Evolutionary conservation across 2,113 vertebrate genomes (phyloP).

Genomic region (Emydocephalus ijimae): DNA sequence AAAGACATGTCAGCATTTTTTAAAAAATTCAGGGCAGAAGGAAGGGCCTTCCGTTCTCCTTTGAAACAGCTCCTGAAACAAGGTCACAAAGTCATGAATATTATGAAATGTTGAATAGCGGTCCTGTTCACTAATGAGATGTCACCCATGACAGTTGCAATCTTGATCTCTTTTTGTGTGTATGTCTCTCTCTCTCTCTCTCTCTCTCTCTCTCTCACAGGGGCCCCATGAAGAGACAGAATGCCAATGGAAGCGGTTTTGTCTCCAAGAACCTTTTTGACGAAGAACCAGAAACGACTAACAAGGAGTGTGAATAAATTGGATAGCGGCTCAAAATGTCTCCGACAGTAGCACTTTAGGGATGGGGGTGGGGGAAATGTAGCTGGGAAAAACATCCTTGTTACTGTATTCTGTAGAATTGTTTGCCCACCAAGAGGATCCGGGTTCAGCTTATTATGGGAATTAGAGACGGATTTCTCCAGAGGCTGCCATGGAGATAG

Average conservation of each 20-base stretch:
- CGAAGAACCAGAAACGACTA: conserved; percentile 7
- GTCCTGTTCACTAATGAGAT: background rate
- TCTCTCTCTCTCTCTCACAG: conserved; percentile 33
- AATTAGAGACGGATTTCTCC: background rate
- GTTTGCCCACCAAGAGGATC: conserved; percentile 3
- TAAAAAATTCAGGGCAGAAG: background rate
- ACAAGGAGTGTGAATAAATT: background rate
- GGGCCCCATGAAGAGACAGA: conserved; percentile 30
- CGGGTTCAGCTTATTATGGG: background rate
- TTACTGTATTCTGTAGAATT: background rate
- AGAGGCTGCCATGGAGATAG: background rate
- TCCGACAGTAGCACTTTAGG: background rate
- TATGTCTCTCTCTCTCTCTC: background rate
- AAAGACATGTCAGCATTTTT: background rate
- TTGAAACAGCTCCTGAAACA: background rate
- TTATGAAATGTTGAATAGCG: background rate
- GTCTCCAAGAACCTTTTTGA: conserved; percentile 3
- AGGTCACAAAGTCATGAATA: background rate
- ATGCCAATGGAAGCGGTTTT: conserved; percentile 32
- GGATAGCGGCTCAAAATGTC: background rate
- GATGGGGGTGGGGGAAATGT: background rate
- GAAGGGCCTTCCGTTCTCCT: background rate
- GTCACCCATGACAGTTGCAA: rapidly evolving
- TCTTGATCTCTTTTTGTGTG: background rate
- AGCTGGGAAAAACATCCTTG: background rate